Evolutionary conservation across 2,113 vertebrate species (phyloP).

Genomic region (Paedocypris sp.): DNA sequence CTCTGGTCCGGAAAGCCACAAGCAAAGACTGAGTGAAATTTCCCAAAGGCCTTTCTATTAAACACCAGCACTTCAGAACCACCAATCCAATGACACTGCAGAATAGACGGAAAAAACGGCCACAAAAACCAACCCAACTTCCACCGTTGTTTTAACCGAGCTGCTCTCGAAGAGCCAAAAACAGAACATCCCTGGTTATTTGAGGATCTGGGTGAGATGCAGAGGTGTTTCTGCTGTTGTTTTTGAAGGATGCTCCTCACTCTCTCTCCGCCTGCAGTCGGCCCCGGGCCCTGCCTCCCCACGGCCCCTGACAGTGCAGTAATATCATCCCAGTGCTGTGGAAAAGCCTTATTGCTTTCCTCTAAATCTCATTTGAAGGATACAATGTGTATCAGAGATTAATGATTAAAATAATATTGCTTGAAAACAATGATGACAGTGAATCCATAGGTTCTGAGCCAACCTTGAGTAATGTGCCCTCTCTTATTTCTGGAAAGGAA

Average conservation of each 20-base stretch:
- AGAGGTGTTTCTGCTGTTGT: not conserved
- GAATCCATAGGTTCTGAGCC: not conserved
- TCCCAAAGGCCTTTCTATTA: too few species aligned
- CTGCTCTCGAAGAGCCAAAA: too few species aligned
- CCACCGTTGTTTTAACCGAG: too few species aligned
- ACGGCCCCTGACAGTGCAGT: slow-evolving; percentile 10
- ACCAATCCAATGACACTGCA: too few species aligned
- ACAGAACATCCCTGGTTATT: too few species aligned
- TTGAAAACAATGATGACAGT: slow-evolving; percentile 5
- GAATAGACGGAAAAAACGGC: too few species aligned
- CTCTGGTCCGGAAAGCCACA: too few species aligned
- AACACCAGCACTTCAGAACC: too few species aligned
- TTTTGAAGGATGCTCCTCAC: not conserved
- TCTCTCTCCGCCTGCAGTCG: not conserved
- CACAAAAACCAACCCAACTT: too few species aligned
- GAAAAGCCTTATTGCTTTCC: slow-evolving; percentile 27
- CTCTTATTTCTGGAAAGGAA: slow-evolving; percentile 17
- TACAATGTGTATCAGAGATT: slow-evolving; percentile 30
- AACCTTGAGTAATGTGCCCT: slow-evolving; percentile 2
- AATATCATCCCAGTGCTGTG: slow-evolving; percentile 17
- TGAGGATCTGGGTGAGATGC: not conserved
- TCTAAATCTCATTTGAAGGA: slow-evolving; percentile 33
- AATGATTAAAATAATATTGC: slow-evolving; percentile 29
- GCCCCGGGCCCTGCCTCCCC: not conserved
- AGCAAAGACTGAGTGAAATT: too few species aligned